Evolutionary conservation across 2,113 vertebrate genomes (phyloP).

Genomic region (Periophthalmus modestus): DNA sequence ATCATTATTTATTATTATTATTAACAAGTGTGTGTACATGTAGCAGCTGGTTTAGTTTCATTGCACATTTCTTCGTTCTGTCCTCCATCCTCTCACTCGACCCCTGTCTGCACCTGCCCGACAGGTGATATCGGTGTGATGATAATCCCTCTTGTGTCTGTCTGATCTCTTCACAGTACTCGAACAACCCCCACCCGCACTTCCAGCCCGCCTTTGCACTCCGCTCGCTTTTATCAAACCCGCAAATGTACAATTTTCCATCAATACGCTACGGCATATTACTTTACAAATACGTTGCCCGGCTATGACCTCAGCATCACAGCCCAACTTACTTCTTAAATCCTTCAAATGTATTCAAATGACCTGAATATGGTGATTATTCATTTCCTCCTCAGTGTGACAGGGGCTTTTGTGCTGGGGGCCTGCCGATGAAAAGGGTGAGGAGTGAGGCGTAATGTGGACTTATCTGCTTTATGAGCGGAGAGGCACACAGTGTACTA

Average conservation of each 20-base stretch:
- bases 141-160: slow-evolving; percentile 45
- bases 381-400: slow-evolving; percentile 26
- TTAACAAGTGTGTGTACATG: no score
- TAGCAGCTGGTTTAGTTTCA: not conserved
- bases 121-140: slow-evolving; percentile 21
- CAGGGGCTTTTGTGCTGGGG: slow-evolving; percentile 28
- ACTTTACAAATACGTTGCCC: not conserved
- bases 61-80: not conserved
- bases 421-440: slow-evolving; percentile 26
- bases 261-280: not conserved
- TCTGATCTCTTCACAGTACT: slow-evolving; percentile 32
- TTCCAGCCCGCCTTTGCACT: slow-evolving; percentile 6
- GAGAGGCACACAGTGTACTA: slow-evolving; percentile 18
- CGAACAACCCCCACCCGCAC: not conserved
- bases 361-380: slow-evolving; percentile 36
- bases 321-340: slow-evolving; percentile 28
- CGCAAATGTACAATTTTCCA: slow-evolving; percentile 6
- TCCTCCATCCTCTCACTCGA: not conserved
- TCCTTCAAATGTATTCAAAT: slow-evolving; percentile 30
- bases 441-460: slow-evolving; percentile 18
- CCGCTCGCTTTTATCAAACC: not conserved
- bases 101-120: not conserved
- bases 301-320: slow-evolving; percentile 28
- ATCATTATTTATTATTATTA: no score
- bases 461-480: slow-evolving; percentile 37